Evolutionary conservation across 2,888 invertebrate genomes (phyloP).

Genomic region (Eupithecia exiguata): DNA sequence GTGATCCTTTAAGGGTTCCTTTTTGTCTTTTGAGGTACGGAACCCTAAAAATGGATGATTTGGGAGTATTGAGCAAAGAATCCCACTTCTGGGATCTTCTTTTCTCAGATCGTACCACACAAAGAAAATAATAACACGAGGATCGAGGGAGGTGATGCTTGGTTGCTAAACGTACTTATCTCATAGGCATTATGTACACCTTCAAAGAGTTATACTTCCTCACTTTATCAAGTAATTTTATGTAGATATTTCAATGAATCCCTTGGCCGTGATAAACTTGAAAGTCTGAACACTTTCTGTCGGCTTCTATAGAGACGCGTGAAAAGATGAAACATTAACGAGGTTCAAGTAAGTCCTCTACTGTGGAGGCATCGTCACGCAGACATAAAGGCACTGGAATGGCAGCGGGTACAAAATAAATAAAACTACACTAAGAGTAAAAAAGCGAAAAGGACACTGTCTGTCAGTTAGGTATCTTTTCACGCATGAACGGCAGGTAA

Average conservation of each 20-base stretch:
- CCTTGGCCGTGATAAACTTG: conserved; percentile 30
- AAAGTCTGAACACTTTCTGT: conserved; percentile 47
- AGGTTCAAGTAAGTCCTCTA: conserved; percentile 62
- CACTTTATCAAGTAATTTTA: conserved; percentile 14
- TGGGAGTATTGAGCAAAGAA: too few relatives aligned
- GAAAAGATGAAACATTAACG: conserved; percentile 68
- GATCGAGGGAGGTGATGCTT: background rate
- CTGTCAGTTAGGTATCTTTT: too few relatives aligned
- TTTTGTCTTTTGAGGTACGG: too few relatives aligned
- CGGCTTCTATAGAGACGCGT: conserved; percentile 54
- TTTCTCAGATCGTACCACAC: too few relatives aligned
- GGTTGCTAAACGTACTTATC: background rate
- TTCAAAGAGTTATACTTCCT: background rate
- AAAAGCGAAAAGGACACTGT: too few relatives aligned
- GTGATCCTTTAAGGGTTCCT: too few relatives aligned
- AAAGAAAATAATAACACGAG: background rate
- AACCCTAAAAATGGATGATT: too few relatives aligned
- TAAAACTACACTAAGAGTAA: too few relatives aligned
- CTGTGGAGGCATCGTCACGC: conserved; percentile 43
- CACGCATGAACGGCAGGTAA: too few relatives aligned
- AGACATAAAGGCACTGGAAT: conserved; percentile 47
- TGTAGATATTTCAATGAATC: conserved; percentile 25
- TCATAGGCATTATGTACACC: background rate
- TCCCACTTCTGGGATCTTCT: too few relatives aligned
- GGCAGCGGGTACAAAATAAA: background rate